Conservation (phyloP, 2,113 vertebrate genomes). For the Rhynchomys soricoides region DNA sequence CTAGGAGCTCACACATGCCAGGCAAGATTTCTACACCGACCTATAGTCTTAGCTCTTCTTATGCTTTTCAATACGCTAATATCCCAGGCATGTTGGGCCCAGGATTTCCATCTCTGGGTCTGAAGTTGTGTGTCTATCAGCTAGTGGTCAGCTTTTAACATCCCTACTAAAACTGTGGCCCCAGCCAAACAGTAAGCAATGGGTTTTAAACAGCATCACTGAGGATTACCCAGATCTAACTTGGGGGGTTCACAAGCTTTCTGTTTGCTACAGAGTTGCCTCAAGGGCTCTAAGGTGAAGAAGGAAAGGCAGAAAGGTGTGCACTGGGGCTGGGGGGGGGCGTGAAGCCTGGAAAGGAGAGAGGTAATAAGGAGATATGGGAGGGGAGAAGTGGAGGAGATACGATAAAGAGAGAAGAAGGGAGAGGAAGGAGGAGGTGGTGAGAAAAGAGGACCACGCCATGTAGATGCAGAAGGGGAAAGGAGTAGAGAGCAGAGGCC, state of each 20-base stretch:
- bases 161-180: background rate
- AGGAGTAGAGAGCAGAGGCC: background rate
- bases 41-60: background rate
- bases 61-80: background rate
- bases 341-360: background rate
- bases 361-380: background rate
- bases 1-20: background rate
- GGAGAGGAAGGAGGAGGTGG: fast-evolving
- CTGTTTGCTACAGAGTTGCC: background rate
- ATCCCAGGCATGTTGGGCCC: background rate
- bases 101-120: background rate
- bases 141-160: background rate
- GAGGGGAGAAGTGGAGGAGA: fast-evolving
- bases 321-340: too few relatives aligned
- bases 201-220: fast-evolving
- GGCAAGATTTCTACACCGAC: background rate
- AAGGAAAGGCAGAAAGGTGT: background rate
- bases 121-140: background rate
- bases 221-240: background rate
- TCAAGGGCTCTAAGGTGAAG: background rate
- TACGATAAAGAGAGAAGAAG: fast-evolving
- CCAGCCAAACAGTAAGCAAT: background rate
- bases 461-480: fast-evolving
- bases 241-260: background rate
- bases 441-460: fast-evolving